Conservation (phyloP, 2,797 vertebrate species). For the Rhinophrynus dorsalis region DNA sequence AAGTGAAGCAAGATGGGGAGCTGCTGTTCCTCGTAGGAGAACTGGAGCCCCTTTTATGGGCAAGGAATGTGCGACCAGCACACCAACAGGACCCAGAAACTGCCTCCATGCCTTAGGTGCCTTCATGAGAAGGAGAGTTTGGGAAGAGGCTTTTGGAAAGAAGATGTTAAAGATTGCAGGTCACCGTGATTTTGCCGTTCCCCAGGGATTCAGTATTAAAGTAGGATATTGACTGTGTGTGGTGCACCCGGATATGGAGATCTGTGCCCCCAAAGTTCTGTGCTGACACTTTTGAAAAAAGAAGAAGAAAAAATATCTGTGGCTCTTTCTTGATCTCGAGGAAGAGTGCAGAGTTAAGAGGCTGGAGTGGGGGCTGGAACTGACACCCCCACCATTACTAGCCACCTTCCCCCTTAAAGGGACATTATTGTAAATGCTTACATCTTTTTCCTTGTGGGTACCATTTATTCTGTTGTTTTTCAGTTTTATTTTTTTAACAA, state of each 20-base stretch:
- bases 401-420: conserved; percentile 23
- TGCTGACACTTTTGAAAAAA: not conserved
- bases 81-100: conserved; percentile 52
- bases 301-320: no score
- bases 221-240: not conserved
- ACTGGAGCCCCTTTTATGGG: not conserved
- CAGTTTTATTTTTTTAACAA: conserved; percentile 28
- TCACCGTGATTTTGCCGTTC: conserved; percentile 4
- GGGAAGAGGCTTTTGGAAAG: not conserved
- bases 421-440: conserved; percentile 17
- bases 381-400: not conserved
- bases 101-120: conserved; percentile 70
- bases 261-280: not conserved
- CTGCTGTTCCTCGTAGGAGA: conserved; percentile 42
- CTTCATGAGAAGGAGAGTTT: conserved; percentile 53
- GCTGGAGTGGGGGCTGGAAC: not conserved
- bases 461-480: conserved; percentile 2
- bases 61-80: conserved; percentile 51
- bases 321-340: not conserved
- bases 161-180: not conserved
- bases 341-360: not conserved
- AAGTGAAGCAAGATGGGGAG: not conserved
- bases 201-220: conserved; percentile 34
- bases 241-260: not conserved
- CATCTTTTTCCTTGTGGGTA: conserved; percentile 13